Conservation (phyloP, 2,113 vertebrate species). For the Crotalus viridis region DNA sequence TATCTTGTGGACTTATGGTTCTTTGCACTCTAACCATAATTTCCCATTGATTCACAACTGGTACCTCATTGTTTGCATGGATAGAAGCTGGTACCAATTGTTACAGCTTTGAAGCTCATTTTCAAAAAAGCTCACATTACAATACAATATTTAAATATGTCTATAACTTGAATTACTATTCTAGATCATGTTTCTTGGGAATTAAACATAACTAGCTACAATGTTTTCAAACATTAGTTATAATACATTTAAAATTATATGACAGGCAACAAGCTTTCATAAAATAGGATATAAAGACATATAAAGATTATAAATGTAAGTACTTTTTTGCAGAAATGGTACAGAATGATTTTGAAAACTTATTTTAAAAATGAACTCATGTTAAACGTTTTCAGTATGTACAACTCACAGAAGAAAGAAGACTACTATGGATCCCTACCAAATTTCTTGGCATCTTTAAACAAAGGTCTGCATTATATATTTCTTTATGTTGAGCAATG, state of each 20-base stretch:
- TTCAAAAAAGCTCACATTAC: conserved; percentile 15
- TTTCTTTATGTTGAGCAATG: not conserved
- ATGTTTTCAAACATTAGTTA: not conserved
- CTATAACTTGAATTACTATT: not conserved
- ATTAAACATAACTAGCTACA: conserved; percentile 4
- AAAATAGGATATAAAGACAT: not conserved
- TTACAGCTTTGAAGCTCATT: conserved; percentile 18
- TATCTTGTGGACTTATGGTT: not conserved
- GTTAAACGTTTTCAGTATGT: not conserved
- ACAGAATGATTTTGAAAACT: not conserved
- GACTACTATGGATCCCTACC: not conserved
- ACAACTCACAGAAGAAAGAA: not conserved
- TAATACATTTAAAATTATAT: conserved; percentile 1
- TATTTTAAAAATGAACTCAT: not conserved
- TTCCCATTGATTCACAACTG: conserved; percentile 36
- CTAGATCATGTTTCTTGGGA: not conserved
- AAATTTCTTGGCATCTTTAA: not conserved
- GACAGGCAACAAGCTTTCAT: not conserved
- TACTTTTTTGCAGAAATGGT: not conserved
- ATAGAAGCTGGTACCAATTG: conserved; percentile 25
- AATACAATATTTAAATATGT: not conserved
- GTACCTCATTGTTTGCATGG: conserved; percentile 22
- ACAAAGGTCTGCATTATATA: not conserved
- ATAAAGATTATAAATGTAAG: not conserved
- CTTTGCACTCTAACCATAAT: not conserved